Conservation (phyloP, 2,113 vertebrate species). For the Hassar affinis region DNA sequence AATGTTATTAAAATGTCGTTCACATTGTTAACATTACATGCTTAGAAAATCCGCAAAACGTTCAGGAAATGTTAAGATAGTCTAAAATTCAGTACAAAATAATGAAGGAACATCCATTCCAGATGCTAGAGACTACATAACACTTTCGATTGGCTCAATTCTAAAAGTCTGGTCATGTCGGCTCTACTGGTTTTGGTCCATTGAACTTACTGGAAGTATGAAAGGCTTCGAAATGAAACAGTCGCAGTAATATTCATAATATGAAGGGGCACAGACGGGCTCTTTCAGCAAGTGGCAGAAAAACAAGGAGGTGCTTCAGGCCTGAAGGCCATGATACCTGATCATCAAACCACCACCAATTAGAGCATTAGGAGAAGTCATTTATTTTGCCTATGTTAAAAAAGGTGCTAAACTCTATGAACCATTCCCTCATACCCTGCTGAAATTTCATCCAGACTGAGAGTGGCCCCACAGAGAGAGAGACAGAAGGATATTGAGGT, state of each 20-base stretch:
- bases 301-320: slow-evolving; percentile 68
- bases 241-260: slow-evolving; percentile 19
- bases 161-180: too few species aligned
- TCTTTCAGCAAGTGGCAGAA: slow-evolving; percentile 62
- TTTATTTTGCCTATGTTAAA: slow-evolving; percentile 71
- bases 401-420: slow-evolving; percentile 73
- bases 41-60: neutral
- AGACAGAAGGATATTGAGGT: slow-evolving; percentile 53
- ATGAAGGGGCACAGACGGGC: slow-evolving; percentile 61
- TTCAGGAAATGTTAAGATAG: neutral
- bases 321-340: slow-evolving; percentile 68
- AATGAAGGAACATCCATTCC: neutral
- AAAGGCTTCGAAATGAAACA: neutral
- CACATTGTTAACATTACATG: neutral
- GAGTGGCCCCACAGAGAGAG: slow-evolving; percentile 44
- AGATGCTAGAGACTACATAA: neutral
- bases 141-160: neutral
- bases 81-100: neutral
- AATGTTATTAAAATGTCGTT: neutral
- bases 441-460: slow-evolving; percentile 72
- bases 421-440: slow-evolving; percentile 69
- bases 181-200: slow-evolving; percentile 1
- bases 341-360: slow-evolving; percentile 73
- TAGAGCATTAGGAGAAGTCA: slow-evolving; percentile 72
- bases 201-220: slow-evolving; percentile 24